These are phyloP conservation scores for Limanda limanda DNA, from an alignment of 2,113 vertebrate genomes.

Conservation along the genomic window DNA sequence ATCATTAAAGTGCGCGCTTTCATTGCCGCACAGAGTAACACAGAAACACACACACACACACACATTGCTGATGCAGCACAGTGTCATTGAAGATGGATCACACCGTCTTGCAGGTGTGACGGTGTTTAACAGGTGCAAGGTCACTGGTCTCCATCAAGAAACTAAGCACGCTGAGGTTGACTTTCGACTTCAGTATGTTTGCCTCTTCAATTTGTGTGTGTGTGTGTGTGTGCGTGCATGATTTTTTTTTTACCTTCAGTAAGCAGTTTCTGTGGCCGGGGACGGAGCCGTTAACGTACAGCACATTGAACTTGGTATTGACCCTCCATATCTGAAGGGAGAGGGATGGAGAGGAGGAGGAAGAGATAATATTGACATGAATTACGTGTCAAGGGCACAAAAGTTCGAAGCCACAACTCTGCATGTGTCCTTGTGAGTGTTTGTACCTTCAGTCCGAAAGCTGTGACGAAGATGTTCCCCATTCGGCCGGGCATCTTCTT, in stretches of 20 bases:
- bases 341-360: slow-evolving; percentile 10
- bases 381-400: slow-evolving; percentile 29
- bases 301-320: slow-evolving; percentile 91
- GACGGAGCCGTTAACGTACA: slow-evolving; percentile 93
- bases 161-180: slow-evolving; percentile 34
- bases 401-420: slow-evolving; percentile 2
- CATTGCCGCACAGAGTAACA: slow-evolving; percentile 1
- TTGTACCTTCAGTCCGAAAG: slow-evolving; percentile 89
- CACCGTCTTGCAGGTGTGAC: slow-evolving; percentile 49
- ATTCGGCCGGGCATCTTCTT: slow-evolving; percentile 96
- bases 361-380: slow-evolving; percentile 35
- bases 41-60: slow-evolving; percentile 15
- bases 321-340: slow-evolving; percentile 92
- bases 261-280: slow-evolving; percentile 94
- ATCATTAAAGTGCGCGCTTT: slow-evolving; percentile 42
- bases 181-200: slow-evolving; percentile 40
- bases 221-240: background rate
- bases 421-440: background rate
- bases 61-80: slow-evolving; percentile 64
- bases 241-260: slow-evolving; percentile 88
- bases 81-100: slow-evolving; percentile 67
- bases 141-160: slow-evolving; percentile 47
- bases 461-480: slow-evolving; percentile 89
- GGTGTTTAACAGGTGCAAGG: slow-evolving; percentile 68
- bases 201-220: background rate